phyloP scores from a whole-genome alignment of 2,797 vertebrate genomes.

The Microcaecilia unicolor region DNA sequence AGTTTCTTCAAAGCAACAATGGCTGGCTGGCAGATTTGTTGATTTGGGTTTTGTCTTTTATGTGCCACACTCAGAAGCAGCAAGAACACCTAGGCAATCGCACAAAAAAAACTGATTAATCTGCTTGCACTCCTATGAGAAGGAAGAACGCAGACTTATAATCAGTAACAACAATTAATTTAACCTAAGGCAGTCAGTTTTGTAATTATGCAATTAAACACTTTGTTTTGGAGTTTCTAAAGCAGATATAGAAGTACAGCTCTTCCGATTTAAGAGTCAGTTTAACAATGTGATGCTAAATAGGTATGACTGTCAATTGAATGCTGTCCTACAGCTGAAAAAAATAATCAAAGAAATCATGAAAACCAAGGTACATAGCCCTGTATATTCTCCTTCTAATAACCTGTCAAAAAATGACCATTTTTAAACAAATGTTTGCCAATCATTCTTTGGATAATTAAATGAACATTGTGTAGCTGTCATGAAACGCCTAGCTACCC shows the following conservation, averaged over 20 bases:
- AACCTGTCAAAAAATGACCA: no score
- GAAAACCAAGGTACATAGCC: no score
- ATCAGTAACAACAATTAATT: conserved; percentile 55
- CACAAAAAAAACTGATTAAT: conserved; percentile 54
- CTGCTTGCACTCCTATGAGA: conserved; percentile 45
- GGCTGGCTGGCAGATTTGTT: conserved; percentile 73
- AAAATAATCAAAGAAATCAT: background rate
- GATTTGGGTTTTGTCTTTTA: conserved; percentile 88
- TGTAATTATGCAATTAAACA: conserved; percentile 59
- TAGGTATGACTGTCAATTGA: no score
- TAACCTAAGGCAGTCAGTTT: conserved; percentile 55
- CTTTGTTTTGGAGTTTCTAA: conserved; percentile 26
- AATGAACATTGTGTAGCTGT: no score
- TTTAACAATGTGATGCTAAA: conserved; percentile 12
- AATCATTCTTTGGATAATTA: no score
- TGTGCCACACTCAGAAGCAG: conserved; percentile 78
- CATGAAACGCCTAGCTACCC: no score
- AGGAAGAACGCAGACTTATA: conserved; percentile 20
- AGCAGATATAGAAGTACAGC: no score
- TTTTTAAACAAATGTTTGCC: no score
- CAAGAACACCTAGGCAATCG: conserved; percentile 85
- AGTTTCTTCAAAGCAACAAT: conserved; percentile 78
- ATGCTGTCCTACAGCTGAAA: no score
- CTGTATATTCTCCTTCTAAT: background rate
- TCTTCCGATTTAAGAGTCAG: conserved; percentile 15